Evolutionary conservation across 2,113 vertebrate genomes (phyloP).

Genomic region (Raja brachyura): DNA sequence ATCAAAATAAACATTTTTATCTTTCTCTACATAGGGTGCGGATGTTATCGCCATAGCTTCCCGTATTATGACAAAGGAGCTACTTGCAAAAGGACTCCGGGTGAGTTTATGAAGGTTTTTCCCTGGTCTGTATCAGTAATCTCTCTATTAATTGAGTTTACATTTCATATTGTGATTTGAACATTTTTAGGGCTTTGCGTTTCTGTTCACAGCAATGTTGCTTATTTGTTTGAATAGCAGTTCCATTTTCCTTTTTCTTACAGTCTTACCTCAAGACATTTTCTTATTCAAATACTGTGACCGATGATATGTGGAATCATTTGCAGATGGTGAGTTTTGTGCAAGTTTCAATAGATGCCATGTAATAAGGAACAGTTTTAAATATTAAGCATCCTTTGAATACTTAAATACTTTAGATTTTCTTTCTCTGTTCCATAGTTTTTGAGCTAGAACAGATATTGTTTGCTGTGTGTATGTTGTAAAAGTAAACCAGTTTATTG

Average conservation of each 20-base stretch:
- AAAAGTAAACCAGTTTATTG: neutral
- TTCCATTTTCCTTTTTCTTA: constrained; percentile 39
- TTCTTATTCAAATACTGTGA: constrained; percentile 63
- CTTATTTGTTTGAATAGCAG: neutral
- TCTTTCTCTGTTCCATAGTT: neutral
- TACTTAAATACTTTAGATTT: neutral
- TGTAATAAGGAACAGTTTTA: neutral
- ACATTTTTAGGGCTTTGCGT: neutral
- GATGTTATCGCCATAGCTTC: constrained; percentile 59
- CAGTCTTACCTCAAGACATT: constrained; percentile 62
- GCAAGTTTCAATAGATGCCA: neutral
- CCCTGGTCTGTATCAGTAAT: constrained; percentile 12
- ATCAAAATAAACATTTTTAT: constrained; percentile 22
- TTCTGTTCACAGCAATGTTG: neutral
- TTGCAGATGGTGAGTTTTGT: constrained; percentile 59
- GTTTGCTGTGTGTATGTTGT: neutral
- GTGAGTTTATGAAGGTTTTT: constrained; percentile 52
- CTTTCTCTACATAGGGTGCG: constrained; percentile 53
- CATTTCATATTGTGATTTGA: neutral
- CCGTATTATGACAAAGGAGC: constrained; percentile 54
- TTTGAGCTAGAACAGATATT: too few relatives aligned
- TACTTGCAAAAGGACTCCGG: constrained; percentile 58
- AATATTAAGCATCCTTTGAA: neutral
- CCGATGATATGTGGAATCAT: constrained; percentile 67
- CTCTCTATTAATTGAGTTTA: constrained; percentile 29